phyloP scores from a whole-genome alignment of 2,797 vertebrate species.

The Artibeus jamaicensis region DNA sequence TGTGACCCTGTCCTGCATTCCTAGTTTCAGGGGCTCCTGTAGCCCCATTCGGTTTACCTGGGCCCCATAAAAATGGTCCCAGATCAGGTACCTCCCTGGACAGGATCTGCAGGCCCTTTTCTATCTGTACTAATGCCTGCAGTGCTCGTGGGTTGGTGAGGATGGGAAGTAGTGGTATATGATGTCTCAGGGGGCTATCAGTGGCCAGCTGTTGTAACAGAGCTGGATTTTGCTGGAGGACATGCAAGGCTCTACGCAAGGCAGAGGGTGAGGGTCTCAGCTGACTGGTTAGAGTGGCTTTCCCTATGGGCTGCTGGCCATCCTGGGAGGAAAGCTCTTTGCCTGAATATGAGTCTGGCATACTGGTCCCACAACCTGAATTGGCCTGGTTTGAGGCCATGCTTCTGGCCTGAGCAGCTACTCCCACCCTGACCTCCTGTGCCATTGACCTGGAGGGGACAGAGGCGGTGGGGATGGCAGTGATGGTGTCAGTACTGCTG shows the following conservation, averaged over 20 bases:
- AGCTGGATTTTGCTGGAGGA: constrained; percentile 60
- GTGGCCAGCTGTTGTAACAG: constrained; percentile 37
- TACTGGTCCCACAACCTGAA: not conserved
- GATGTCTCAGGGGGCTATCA: constrained; percentile 16
- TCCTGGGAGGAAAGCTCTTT: constrained; percentile 65
- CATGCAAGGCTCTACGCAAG: constrained; percentile 15
- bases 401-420: not conserved
- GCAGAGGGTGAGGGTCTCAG: not conserved
- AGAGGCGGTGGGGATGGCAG: not conserved
- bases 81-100: constrained; percentile 77
- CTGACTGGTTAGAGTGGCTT: not conserved
- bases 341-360: not conserved
- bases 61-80: constrained; percentile 63
- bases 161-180: constrained; percentile 53
- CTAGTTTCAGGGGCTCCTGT: not conserved
- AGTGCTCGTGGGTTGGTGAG: constrained; percentile 68
- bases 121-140: constrained; percentile 73
- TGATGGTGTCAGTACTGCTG: not conserved
- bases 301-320: constrained; percentile 14
- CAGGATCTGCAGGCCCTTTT: constrained; percentile 64
- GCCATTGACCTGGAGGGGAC: not conserved
- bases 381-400: not conserved
- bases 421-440: constrained; percentile 32
- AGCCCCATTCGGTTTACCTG: not conserved
- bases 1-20: not conserved